These are phyloP conservation scores for Mycetomoellerius zeteki DNA, from an alignment of 1,140 invertebrate species.

Conservation along the genomic window DNA sequence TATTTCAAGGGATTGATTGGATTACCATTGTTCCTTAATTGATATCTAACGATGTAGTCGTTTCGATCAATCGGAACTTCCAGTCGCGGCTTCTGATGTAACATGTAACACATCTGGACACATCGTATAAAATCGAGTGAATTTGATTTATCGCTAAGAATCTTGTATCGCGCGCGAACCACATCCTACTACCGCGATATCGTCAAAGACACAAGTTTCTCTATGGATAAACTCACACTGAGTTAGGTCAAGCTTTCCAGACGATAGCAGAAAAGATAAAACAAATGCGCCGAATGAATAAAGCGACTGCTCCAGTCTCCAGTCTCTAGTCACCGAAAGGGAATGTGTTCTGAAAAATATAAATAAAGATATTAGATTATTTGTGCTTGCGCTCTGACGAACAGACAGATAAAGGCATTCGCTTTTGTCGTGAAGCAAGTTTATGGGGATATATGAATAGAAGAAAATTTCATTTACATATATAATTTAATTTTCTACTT, in stretches of 20 bases:
- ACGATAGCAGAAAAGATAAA: constrained; percentile 22
- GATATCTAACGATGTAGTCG: too few species aligned
- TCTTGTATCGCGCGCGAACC: not conserved
- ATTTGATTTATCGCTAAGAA: not conserved
- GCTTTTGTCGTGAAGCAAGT: not conserved
- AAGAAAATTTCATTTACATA: not conserved
- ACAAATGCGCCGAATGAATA: not conserved
- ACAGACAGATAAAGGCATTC: not conserved
- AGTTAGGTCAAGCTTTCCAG: not conserved
- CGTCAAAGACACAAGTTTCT: not conserved
- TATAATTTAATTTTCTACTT: not conserved
- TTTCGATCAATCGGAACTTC: not conserved
- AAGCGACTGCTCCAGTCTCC: not conserved
- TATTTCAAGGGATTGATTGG: too few species aligned
- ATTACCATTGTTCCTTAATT: too few species aligned
- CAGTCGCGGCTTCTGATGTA: not conserved
- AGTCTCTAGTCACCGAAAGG: not conserved
- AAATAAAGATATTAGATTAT: not conserved
- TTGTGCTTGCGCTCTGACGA: not conserved
- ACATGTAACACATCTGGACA: not conserved
- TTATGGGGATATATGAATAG: not conserved
- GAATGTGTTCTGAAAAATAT: not conserved
- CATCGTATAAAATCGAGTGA: not conserved
- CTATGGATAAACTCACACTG: not conserved
- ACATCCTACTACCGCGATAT: not conserved